Base-by-base conservation (phyloP, 2,113 vertebrate genomes). In the Lamprotornis superbus region DNA sequence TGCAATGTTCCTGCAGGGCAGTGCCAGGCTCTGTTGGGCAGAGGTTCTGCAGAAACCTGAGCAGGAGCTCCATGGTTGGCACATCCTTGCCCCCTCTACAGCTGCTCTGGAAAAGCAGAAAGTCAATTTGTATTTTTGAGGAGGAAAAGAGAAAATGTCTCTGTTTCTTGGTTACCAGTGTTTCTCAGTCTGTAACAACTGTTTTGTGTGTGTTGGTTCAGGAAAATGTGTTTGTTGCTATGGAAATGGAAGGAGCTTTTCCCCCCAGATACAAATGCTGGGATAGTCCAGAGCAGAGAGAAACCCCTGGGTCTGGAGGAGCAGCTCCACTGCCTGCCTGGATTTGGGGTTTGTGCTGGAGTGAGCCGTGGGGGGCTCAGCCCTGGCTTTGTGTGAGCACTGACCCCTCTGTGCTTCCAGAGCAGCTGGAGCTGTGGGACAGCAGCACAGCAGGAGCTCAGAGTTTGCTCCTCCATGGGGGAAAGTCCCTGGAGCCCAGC, bases 71-170 rank as follows among this genome's bases (percentile, higher is more conserved):
- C 5, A 0, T 27, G 53, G n/a, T 11, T 22, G 49, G 4, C 4
- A 0, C 0, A 0, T 44, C 53, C 18, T 31, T 39, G 7, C 50
- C 33, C 68, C 1, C 1, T 6, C 39, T 25, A 44, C 19, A 1
- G 13, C 65, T 16, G 3, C 57, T 13, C 27, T 40, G 33, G 23
- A 37, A 60, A 25, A 1, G 6, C 18, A 18, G 8, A 7, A 16
- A 21, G 14, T 3, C 5, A 22, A 1, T 3, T 0, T 5, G 0
- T 12, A 3, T 15, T 59, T 65, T 12, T 2, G 0, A 7, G 60
- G 18, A 39, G 35, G 25, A 25, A 21, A 19, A 47, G 52, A 15
- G 4, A 8, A 31, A 57, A 25, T 9, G 7, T 28, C 8, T 21
- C 37, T 68, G 83, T 68, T 63, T 10, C 76, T 30, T 83, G 68